These are phyloP conservation scores for Cryptoprocta ferox DNA, from an alignment of 2,797 vertebrate genomes.

Conservation along the genomic window DNA sequence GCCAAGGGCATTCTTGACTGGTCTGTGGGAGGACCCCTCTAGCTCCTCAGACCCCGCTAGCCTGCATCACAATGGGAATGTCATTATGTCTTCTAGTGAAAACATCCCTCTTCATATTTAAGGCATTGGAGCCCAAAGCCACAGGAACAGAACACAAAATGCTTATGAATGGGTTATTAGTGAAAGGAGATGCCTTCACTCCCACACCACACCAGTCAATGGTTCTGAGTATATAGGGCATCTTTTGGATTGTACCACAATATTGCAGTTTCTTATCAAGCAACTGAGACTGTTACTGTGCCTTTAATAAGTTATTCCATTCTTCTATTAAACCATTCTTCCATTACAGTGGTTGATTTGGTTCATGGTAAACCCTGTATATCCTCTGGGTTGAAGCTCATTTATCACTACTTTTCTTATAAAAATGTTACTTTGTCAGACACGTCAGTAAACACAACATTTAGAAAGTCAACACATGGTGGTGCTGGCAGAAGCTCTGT, in stretches of 20 bases:
- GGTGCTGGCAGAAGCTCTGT: not conserved
- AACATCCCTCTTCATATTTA: not conserved
- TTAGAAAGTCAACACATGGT: not conserved
- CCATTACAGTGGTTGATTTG: not conserved
- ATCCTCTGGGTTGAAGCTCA: not conserved
- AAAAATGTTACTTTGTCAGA: constrained; percentile 19
- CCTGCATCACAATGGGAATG: not conserved
- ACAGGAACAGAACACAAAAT: not conserved
- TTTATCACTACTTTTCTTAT: not conserved
- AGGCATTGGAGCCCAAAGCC: not conserved
- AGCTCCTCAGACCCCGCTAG: not conserved
- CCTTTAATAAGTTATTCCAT: not conserved
- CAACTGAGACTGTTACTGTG: not conserved
- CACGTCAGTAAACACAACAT: not conserved
- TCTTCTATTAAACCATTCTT: not conserved
- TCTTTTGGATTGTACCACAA: not conserved
- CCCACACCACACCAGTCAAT: not conserved
- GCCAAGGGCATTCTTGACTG: not conserved
- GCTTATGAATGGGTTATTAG: not conserved
- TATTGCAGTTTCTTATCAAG: not conserved
- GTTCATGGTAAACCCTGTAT: not conserved
- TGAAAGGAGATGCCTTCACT: not conserved
- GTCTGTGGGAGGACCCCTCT: not conserved
- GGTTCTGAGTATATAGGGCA: not conserved
- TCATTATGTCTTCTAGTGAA: not conserved